These are phyloP conservation scores for Psittacula cyanocephala DNA, from an alignment of 2,113 vertebrate genomes.

Conservation along the genomic window DNA sequence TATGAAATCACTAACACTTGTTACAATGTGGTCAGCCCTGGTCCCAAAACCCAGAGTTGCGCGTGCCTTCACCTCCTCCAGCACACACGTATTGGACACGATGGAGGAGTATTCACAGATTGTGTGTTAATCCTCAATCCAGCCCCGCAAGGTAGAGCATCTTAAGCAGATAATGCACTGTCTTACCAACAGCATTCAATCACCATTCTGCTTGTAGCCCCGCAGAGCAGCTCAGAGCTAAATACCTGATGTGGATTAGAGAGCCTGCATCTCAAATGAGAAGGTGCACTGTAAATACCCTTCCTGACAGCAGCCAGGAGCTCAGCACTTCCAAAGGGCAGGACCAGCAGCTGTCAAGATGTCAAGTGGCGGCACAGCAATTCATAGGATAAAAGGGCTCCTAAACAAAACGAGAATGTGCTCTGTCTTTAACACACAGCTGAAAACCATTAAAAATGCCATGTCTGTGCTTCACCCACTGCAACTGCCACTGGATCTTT, in stretches of 20 bases:
- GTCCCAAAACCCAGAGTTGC: neutral
- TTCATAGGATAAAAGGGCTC: neutral
- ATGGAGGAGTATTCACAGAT: fast-evolving
- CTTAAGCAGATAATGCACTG: neutral
- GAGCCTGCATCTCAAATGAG: neutral
- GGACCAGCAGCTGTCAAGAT: neutral
- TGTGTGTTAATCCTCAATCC: neutral
- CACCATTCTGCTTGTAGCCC: neutral
- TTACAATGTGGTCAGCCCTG: neutral
- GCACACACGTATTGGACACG: fast-evolving
- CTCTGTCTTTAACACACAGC: neutral
- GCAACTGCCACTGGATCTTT: neutral
- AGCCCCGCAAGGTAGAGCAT: neutral
- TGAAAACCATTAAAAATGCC: neutral
- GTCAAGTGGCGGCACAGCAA: neutral
- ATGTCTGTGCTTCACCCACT: neutral
- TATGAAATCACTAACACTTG: neutral
- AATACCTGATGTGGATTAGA: neutral
- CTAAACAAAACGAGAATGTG: neutral
- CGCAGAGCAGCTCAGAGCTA: neutral
- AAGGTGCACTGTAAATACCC: neutral
- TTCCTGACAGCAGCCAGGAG: neutral
- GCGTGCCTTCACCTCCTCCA: neutral
- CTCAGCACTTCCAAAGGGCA: neutral
- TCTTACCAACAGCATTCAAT: neutral